These are phyloP conservation scores for Plodia interpunctella DNA, from an alignment of 1,140 invertebrate species.

Conservation along the genomic window DNA sequence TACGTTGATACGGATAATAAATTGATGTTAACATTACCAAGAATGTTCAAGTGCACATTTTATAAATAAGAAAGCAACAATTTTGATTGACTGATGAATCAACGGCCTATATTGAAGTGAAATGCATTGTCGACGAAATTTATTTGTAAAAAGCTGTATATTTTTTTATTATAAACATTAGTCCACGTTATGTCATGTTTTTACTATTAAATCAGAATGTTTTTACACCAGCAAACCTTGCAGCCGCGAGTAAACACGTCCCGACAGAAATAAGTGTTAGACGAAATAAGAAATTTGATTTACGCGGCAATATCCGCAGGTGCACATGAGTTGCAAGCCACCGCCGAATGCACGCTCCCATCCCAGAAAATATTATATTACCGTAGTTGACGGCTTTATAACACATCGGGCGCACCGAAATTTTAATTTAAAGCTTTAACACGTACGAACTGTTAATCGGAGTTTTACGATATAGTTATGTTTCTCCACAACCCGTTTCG, in stretches of 20 bases:
- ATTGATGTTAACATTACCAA: too few species aligned
- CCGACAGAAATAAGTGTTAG: constrained; percentile 47
- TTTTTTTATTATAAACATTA: too few species aligned
- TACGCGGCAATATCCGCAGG: constrained; percentile 68
- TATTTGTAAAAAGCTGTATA: too few species aligned
- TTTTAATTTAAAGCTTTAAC: constrained; percentile 39
- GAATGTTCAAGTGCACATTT: too few species aligned
- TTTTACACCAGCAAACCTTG: too few species aligned
- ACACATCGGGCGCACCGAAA: constrained; percentile 21
- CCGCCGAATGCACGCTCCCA: constrained; percentile 17
- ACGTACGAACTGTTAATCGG: constrained; percentile 18
- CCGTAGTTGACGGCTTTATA: constrained; percentile 18
- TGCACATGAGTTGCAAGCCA: constrained; percentile 51
- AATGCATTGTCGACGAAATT: too few species aligned
- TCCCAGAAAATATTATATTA: constrained; percentile 27
- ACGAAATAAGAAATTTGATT: constrained; percentile 70
- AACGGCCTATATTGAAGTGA: too few species aligned
- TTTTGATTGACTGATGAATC: too few species aligned
- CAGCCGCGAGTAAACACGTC: constrained; percentile 24
- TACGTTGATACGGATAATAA: too few species aligned
- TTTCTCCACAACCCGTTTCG: constrained; percentile 8
- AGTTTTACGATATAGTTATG: constrained; percentile 23
- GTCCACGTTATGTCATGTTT: too few species aligned
- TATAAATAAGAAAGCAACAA: too few species aligned
- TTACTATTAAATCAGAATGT: too few species aligned